phyloP scores from a whole-genome alignment of 2,888 invertebrate species.

The Heteropelma amictum region DNA sequence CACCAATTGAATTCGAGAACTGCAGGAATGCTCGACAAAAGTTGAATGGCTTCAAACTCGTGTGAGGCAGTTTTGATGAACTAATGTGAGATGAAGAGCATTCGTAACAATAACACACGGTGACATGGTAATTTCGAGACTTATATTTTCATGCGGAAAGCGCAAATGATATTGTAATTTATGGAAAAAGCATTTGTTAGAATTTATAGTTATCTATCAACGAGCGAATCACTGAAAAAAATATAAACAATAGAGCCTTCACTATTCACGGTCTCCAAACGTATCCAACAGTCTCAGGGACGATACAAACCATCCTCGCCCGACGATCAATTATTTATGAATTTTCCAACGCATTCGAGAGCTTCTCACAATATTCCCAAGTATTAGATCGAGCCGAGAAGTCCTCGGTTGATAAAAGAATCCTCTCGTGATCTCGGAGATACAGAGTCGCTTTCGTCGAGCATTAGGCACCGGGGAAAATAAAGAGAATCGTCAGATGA shows the following conservation, averaged over 20 bases:
- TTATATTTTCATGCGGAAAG: conserved; percentile 60
- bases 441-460: conserved; percentile 2
- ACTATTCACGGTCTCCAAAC: background rate
- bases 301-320: conserved; percentile 45
- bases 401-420: background rate
- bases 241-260: conserved; percentile 40
- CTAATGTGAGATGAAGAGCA: no score
- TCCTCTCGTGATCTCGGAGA: conserved; percentile 21
- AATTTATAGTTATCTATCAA: conserved; percentile 67
- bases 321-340: conserved; percentile 60
- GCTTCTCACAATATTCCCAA: conserved; percentile 29
- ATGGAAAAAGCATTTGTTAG: conserved; percentile 65
- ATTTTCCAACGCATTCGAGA: conserved; percentile 49
- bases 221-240: conserved; percentile 62
- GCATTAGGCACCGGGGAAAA: background rate
- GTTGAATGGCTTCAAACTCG: no score
- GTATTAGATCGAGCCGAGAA: conserved; percentile 19
- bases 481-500: background rate
- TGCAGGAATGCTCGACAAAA: no score
- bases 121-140: background rate
- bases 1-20: no score
- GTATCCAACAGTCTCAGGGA: conserved; percentile 52
- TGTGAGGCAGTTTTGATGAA: no score
- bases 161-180: conserved; percentile 69
- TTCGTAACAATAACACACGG: no score